Base-by-base conservation (phyloP, 2,888 invertebrate species). In the Druceiella hillmani region DNA sequence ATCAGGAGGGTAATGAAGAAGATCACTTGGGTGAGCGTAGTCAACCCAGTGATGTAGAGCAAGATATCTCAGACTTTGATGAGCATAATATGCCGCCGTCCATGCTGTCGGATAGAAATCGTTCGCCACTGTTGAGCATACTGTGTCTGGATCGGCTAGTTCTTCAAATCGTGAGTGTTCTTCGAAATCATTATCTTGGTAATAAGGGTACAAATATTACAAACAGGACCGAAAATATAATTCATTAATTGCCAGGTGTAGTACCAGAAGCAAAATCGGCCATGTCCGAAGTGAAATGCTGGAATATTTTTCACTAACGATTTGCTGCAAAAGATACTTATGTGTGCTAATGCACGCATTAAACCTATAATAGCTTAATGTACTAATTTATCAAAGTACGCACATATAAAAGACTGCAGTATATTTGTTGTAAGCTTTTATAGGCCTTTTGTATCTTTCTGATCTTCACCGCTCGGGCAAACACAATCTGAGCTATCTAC, bases 221-320 rank as follows among this genome's bases (percentile, higher is more conserved):
- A 27, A 43, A 39, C 29, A 37, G 37, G 41, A 36, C 36, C 4
- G 32, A 43, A 43, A 47, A 41, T 15, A 41, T 41, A 43, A 41
- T 41, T 14, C 11, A 17, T 32, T 35, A 40, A 31, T 38, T 36
- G 40, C 41, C 45, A 42, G 45, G 38, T 37, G 38, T 45, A 40
- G 27, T 10, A 31, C 26, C 33, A 40, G 36, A 36, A 34, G 41
- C 38, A 38, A 40, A 45, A 28, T 32, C 25, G 13, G 41, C 37
- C 11, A 38, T 27, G 20, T 38, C 34, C 32, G 38, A 41, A 38
- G 20, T 34, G 17, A 32, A 41, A 31, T 38, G 41, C 31, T 34
- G 37, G 38, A 41, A 35, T 11, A 31, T 34, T 31, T 41, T 38
- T 11, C 17, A 31, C 10, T 31, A 28, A 41, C 26, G 27, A 41